These are phyloP conservation scores for Ramphastos sulfuratus DNA, from an alignment of 2,113 vertebrate species.

Conservation along the genomic window DNA sequence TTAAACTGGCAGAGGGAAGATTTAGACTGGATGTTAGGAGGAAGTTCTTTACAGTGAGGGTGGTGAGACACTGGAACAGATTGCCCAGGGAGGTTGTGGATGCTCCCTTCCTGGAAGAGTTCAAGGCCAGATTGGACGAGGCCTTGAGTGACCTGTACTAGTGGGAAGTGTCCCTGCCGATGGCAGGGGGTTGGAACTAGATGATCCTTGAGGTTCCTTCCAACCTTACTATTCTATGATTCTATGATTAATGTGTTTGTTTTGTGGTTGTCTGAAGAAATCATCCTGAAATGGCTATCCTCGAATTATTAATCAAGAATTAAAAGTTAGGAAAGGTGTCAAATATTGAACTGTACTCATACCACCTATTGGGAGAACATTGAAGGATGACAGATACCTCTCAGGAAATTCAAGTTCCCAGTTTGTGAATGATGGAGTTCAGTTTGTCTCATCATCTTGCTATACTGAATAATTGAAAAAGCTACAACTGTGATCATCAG, in stretches of 20 bases:
- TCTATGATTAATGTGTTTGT: background rate
- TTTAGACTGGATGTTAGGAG: too few species aligned
- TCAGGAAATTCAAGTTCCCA: background rate
- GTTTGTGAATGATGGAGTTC: background rate
- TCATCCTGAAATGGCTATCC: background rate
- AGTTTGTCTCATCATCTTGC: background rate
- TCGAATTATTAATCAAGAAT: background rate
- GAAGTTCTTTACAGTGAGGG: too few species aligned
- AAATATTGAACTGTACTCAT: background rate
- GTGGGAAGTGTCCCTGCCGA: too few species aligned
- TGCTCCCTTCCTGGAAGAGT: too few species aligned
- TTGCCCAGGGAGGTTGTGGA: too few species aligned
- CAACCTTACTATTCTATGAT: too few species aligned
- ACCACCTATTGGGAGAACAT: background rate
- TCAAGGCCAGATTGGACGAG: too few species aligned
- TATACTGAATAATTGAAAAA: conserved; percentile 26
- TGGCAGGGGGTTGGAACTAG: too few species aligned
- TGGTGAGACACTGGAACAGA: too few species aligned
- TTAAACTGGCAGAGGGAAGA: too few species aligned
- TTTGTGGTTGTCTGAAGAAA: background rate
- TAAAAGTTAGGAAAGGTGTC: background rate
- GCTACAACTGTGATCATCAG: background rate
- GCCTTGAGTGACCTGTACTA: too few species aligned
- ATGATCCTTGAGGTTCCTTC: too few species aligned
- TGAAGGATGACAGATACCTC: background rate